Base-by-base conservation (phyloP, 2,113 vertebrate species). In the Thryonomys swinderianus region DNA sequence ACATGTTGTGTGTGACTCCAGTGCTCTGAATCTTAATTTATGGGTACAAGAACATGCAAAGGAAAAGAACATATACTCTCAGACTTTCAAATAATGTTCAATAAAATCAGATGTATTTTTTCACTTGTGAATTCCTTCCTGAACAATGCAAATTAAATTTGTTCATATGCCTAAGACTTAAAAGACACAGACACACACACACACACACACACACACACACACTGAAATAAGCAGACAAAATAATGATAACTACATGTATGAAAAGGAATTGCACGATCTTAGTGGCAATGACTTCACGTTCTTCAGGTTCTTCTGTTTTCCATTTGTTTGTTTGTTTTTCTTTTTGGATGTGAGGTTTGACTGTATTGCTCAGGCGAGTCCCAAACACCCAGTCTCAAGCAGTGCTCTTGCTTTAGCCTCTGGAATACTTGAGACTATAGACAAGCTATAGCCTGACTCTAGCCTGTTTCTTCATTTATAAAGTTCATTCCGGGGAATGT, bases 11-110 rank as follows among this genome's bases (percentile, higher is more conserved):
- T 80, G 16, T 64, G 32, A 37, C 34, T 76, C 23, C 1, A 21
- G 14, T 0, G 4, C 0, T 42, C 74, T 8, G n/a, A 30, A 17
- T 16, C 7, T 55, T 86, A 34, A 11, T 13, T 1, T 53, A 18
- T 88, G 17, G 27, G 32, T 73, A 7, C 34, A 37, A 45, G 3
- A 59, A 8, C 40, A 34, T 12, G 17, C 32, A 86, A 59, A 53
- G 4, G 13, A 8, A 53, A 10, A 76, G 9, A 67, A 10, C 0
- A 2, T 92, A 48, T 51, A 62, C 5, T 86, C 32, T 45, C 5
- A 86, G 34, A 0, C 42, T 66, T 88, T 92, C 30, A 30, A 94
- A 23, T 8, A 84, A 16, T 34, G 5, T 2, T 95, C 40, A 90
- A 34, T 48, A 13, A 62, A 87, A 21, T 18, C 80, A 76, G 4